Percentiles rank a stretch among this genome's conserved stretches.
These are phyloP conservation scores for Myathropa florea DNA, from an alignment of 2,888 invertebrate species.

Conservation along the genomic window DNA sequence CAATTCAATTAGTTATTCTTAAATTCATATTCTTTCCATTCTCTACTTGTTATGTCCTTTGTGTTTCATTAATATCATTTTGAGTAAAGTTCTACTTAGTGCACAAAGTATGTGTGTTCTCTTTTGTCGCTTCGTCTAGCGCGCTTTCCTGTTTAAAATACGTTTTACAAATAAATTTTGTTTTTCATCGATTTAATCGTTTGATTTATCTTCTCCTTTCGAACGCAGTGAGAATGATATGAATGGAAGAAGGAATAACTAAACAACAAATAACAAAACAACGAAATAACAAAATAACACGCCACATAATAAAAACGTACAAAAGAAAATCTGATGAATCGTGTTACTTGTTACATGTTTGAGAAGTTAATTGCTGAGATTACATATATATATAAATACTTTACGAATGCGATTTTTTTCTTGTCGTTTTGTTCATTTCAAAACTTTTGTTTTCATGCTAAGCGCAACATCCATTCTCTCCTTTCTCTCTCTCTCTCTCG, in stretches of 20 bases:
- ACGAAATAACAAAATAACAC: conserved; percentile 40
- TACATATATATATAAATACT: conserved; percentile 23
- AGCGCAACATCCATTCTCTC: neutral
- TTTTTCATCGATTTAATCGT: neutral
- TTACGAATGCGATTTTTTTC: conserved; percentile 46
- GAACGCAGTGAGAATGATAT: conserved; percentile 50
- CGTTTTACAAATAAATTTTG: neutral
- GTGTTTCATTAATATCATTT: conserved; percentile 18
- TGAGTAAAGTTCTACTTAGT: conserved; percentile 59
- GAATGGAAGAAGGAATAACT: conserved; percentile 41
- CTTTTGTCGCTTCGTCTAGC: neutral
- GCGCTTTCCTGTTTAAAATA: conserved; percentile 16
- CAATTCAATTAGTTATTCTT: conserved; percentile 28
- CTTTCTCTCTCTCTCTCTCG: neutral
- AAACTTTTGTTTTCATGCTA: neutral
- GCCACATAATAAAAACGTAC: conserved; percentile 52
- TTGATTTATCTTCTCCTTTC: neutral
- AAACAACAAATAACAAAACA: conserved; percentile 46
- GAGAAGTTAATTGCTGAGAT: conserved; percentile 28
- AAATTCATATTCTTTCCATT: conserved; percentile 32
- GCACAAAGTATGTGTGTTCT: conserved; percentile 46
- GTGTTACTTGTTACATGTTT: conserved; percentile 33
- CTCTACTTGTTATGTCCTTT: neutral
- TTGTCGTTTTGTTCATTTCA: neutral
- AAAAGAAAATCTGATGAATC: conserved; percentile 19